Base-by-base conservation (phyloP, 2,888 invertebrate genomes). In the Belgica antarctica region DNA sequence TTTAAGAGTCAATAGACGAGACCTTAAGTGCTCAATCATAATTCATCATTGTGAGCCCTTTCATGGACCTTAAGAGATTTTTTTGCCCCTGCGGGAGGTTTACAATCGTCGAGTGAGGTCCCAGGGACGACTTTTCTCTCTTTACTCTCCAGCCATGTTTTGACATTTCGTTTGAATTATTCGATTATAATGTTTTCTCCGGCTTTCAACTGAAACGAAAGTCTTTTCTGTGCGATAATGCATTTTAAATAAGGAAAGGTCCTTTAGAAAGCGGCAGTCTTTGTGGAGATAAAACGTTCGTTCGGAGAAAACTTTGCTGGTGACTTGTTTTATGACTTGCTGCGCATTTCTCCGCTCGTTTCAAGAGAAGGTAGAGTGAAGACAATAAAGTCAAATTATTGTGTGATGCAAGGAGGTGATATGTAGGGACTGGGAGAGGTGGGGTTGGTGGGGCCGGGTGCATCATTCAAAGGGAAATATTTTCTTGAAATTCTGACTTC, bases 221-320 rank as follows among this genome's bases (percentile, higher is more conserved):
- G 65, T 65, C 52, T n/a, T 25, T 57, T 31, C 19, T 8, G 25
- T 15, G 4, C 12, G n/a, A 57, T 68, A 52, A 66, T 66, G 52
- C 31, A 68, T 34, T 68, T 57, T 57, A 28, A 68, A 66, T 47
- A 52, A 15, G 15, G 8, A 46, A 7, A 41, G 12, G 17, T 7
- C 57, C 68, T 57, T 4, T 68, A 28, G 24, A 68, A 57, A 57
- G 52, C 68, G 68, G 68, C 68, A 68, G n/a, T 31, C 59, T 59
- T 61, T 61, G 61, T 27, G n/a, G 5, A 25, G 61, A 61, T 27
- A 61, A 61, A 41, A 41, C 41, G 41, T n/a, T 5, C 41, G 41
- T 10, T 41, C 41, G 12, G 7, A 34, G 12, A 34, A 7, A 34
- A 8, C 34, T 2, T 12, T 41, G 41, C 41, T 12, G 10, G n/a